Evolutionary conservation across 2,113 vertebrate species (phyloP), one percentile per base, ranked within the genome.

Genomic region (Ciconia maguari): DNA sequence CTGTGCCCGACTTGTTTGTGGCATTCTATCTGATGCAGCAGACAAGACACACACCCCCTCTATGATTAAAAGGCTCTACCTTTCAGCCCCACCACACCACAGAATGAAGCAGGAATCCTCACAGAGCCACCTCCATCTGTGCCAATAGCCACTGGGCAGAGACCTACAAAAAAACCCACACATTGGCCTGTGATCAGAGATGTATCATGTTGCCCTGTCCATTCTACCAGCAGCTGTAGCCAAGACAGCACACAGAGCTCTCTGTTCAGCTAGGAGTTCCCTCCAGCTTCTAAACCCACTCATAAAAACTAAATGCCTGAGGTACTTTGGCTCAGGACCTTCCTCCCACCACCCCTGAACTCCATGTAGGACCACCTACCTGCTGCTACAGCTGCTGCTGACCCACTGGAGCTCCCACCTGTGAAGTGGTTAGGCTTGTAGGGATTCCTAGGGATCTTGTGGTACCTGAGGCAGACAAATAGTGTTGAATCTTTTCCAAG

Each of bases 81-180:
- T 98, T 98, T 98, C 70, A 98, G 82, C 14, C 97, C 97, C 60
- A 98, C 97, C 84, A 97, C 94, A 41, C 97, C 97, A 87, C 97
- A 98, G 68, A 97, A 97, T 0, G 97, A 97, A 85, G 97, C 79
- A 90, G 97, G 97, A 88, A 98, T 97, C 93, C 97, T 97, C 75
- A 98, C 95, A 77, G 97, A 98, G 81, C 97, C 97, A 0, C 97
- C 97, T 81, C 96, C 97, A 71, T 98, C 97, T 60, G 95, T 97
- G 82, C 97, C 97, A 95, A 98, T 76, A 85, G 95, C 97, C 96
- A 98, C 74, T 0, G 97, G 97, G 94, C 97, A 98, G 90, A 98
- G 97, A 92, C 97, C 97, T 98, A 61, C 60, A 87, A 66, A 95
- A 94, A 91, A 88, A 7, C 3, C 22, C 76, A 87, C 29, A 52